Evolutionary conservation across 2,113 vertebrate genomes (phyloP).

Genomic region (Chrysochloris asiatica): DNA sequence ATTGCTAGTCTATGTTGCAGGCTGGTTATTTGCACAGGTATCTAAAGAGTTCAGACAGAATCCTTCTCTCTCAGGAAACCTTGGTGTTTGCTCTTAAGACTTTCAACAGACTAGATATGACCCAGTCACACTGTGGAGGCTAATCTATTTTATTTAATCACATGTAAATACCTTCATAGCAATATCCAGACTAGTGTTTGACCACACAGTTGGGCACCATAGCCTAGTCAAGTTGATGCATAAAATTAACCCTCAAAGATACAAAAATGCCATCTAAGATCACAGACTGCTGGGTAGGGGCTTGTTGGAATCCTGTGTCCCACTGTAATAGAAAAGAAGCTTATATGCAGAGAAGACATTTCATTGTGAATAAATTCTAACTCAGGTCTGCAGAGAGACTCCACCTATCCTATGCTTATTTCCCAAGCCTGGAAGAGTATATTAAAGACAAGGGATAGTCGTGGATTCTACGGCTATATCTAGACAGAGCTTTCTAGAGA

Average conservation of each 20-base stretch:
- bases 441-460: not conserved
- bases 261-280: not conserved
- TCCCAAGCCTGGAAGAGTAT: not conserved
- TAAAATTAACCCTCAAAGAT: not conserved
- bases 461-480: constrained; percentile 31
- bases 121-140: not conserved
- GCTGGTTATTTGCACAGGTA: not conserved
- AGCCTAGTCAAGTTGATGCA: not conserved
- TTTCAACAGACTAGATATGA: not conserved
- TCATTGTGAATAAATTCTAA: not conserved
- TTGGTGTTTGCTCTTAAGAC: not conserved
- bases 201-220: not conserved
- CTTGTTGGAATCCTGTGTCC: not conserved
- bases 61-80: not conserved
- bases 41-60: not conserved
- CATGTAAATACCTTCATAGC: not conserved
- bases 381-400: not conserved
- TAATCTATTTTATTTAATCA: not conserved
- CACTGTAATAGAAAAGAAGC: accelerated
- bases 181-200: not conserved
- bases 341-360: not conserved
- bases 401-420: not conserved
- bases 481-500: constrained; percentile 64
- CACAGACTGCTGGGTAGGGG: accelerated
- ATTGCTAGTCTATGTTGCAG: not conserved